Conservation (phyloP, 2,888 invertebrate genomes). For the Taenaris catops region DNA sequence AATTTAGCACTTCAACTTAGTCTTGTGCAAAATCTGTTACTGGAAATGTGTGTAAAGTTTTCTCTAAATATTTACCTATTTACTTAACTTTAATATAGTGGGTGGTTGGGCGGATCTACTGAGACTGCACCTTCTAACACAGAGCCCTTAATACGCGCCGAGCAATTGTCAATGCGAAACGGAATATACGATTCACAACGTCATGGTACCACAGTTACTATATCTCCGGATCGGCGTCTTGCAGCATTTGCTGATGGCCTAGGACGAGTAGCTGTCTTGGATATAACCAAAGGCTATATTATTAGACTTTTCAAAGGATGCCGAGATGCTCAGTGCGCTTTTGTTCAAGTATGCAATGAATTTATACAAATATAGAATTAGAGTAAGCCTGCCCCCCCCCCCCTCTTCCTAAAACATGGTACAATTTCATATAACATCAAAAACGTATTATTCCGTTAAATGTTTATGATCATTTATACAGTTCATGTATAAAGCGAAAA, state of each 20-base stretch:
- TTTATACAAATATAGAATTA: no score
- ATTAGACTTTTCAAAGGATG: conserved; percentile 97
- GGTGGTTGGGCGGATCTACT: conserved; percentile 59
- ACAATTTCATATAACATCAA: no score
- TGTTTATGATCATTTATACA: no score
- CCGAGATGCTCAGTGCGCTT: conserved; percentile 96
- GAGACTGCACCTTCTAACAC: conserved; percentile 40
- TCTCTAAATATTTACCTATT: background rate
- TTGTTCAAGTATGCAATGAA: conserved; percentile 87
- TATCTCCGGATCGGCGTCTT: conserved; percentile 89
- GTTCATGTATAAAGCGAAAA: no score
- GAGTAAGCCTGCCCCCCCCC: no score
- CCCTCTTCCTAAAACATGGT: no score
- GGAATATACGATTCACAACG: conserved; percentile 90
- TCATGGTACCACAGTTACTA: conserved; percentile 83
- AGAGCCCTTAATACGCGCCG: conserved; percentile 81
- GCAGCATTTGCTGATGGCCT: conserved; percentile 92
- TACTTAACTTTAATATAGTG: conserved; percentile 38
- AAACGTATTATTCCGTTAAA: no score
- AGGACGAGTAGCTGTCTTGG: conserved; percentile 93
- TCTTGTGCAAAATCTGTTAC: no score
- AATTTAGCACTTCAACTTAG: no score
- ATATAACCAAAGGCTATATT: conserved; percentile 88
- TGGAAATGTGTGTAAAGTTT: no score
- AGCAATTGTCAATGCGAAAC: conserved; percentile 88